Base-by-base conservation (phyloP, 1,140 invertebrate species). In the Atta colombica region DNA sequence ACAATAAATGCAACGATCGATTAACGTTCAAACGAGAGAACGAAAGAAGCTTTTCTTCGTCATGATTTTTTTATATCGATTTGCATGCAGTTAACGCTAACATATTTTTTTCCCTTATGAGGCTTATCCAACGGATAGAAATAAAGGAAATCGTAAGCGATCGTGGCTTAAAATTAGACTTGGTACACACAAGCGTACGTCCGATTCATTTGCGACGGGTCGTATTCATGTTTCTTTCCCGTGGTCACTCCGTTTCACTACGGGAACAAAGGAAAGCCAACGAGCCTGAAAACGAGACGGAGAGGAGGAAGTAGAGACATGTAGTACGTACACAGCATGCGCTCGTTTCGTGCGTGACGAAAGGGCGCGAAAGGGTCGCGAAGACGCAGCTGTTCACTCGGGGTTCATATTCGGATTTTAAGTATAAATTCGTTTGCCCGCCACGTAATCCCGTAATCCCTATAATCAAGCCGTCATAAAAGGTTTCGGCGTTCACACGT, bases 241-340 rank as follows among this genome's bases (percentile, higher is more conserved):
- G 39, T 45, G 61, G 60, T 85, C 21, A 85, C 61, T 78, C 21
- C 14, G 80, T 55, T 65, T 58, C 82, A 63, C 61, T 21, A 31
- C 74, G 74, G 60, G 60, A 68, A 85, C 82, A 85, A 85, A 85
- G 82, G 82, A 78, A 78, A 45, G 69, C 39, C 66, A 72, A 80
- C 84, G 84, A 86, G 63, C 16, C 51, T 45, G 84, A 78, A 80
- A 86, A 65, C 55, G 39, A 65, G 66, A 87, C 39, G 14, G 39
- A 35, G 55, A 39, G 21, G n/a, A 21, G 14, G 21, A 39, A 65
- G 45, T 16, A 60, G 1, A 31, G 74, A 25, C 58, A 28, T 2
- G 63, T 21, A 16, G 63, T 21, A 16, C 31, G 60, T 39, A 49
- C 39, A 31, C 35, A 39, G 1, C 25, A 68, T 49, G 45, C 58